Evolutionary conservation across 2,113 vertebrate genomes (phyloP), one percentile per base, ranked within the genome.

Genomic region (Phyllostomus discolor): DNA sequence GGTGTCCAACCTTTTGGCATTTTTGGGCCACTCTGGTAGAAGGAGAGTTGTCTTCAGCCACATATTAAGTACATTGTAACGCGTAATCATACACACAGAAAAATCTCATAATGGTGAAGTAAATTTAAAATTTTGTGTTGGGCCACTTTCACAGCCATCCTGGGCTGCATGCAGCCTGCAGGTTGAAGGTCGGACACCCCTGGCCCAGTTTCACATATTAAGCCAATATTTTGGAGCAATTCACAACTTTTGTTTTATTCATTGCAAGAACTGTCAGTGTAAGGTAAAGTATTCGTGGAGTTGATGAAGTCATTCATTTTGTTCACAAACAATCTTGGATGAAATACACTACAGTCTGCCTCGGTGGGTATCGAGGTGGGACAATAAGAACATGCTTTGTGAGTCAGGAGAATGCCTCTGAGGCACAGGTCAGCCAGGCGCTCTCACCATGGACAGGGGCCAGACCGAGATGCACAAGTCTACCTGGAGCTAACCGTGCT

Each of bases 131-230:
- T 11, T 62, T 62, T 62, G 59, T 62, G 59, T 28, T 62, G 59
- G 57, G 59, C 24, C 20, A 57, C 26, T 28, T 62, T 62, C 59
- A 62, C 59, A 28, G 59, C 26, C 24, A 62, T 62, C 4, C 59
- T 62, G 57, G 24, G 24, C 57, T 59, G 57, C 57, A 59, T 26
- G 59, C 17, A 19, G 59, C 10, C 59, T 9, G 26, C 59, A 62
- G 59, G 24, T 24, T 2, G 4, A 26, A 62, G 59, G 59, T 26
- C 10, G 24, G 59, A 62, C 59, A 62, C 24, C 59, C 62, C 62
- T 64, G 62, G 66, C 33, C 24, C 16, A 52, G 85, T 66, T 97
- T 96, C 78, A 95, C 50, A 82, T 48, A 52, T 92, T 94, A 54
- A 70, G 89, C 62, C 70, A 91, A 33, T 14, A 48, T 57, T 78